phyloP scores from a whole-genome alignment of 2,797 vertebrate species.

The Remorina albescens region DNA sequence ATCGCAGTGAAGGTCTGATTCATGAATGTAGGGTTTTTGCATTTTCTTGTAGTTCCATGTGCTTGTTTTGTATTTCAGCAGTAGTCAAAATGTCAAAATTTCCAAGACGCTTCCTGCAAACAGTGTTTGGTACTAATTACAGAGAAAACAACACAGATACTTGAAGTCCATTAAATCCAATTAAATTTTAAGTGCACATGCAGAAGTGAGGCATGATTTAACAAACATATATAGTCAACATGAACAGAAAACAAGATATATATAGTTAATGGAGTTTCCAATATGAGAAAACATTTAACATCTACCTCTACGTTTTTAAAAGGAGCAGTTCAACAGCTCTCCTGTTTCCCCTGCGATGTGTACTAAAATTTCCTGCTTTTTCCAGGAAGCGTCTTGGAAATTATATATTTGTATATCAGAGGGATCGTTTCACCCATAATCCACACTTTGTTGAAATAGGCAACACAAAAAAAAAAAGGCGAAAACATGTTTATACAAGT shows the following conservation, averaged over 20 bases:
- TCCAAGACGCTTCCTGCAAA: background rate
- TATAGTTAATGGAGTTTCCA: background rate
- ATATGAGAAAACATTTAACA: background rate
- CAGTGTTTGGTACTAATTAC: slow-evolving; percentile 8
- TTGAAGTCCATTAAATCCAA: background rate
- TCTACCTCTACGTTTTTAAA: slow-evolving; percentile 1
- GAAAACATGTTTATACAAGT: slow-evolving; percentile 17
- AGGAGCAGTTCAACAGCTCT: background rate
- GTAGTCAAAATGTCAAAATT: too few relatives aligned
- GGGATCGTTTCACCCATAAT: slow-evolving; percentile 14
- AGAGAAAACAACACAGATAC: background rate
- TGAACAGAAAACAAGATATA: background rate
- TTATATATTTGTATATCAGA: background rate
- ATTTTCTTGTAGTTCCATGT: too few relatives aligned
- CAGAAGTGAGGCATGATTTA: too few relatives aligned
- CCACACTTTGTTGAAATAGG: slow-evolving; percentile 13
- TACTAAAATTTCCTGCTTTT: background rate
- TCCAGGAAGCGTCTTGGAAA: slow-evolving; percentile 1
- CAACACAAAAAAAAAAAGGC: slow-evolving; percentile 9
- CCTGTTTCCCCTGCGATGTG: background rate
- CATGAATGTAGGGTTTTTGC: background rate
- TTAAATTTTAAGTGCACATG: background rate
- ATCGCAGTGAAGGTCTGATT: background rate
- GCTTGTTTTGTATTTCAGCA: background rate
- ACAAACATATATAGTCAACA: background rate